phyloP scores from a whole-genome alignment of 2,888 invertebrate genomes.

The Calameuta pallipes region DNA sequence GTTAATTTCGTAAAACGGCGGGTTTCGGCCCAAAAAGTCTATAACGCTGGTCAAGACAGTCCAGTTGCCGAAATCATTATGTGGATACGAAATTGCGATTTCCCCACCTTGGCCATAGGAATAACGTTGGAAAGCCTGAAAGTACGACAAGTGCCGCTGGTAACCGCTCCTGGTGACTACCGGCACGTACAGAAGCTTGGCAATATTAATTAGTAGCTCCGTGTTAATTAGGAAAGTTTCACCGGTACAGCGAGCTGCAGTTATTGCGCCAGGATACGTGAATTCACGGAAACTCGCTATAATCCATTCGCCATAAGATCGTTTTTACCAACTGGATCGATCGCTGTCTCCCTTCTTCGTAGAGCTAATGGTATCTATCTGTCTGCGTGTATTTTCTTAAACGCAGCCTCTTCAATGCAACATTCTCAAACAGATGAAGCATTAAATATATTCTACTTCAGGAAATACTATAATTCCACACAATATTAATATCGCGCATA shows the following conservation, averaged over 20 bases:
- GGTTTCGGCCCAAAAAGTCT: background rate
- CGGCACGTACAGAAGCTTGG: background rate
- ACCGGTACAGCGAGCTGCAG: slow-evolving; percentile 21
- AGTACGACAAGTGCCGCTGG: slow-evolving; percentile 21
- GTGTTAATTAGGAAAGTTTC: slow-evolving; percentile 47
- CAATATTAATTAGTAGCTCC: slow-evolving; percentile 45
- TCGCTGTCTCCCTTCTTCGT: background rate
- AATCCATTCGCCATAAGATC: slow-evolving; percentile 18
- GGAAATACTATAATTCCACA: background rate
- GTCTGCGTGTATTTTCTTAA: slow-evolving; percentile 20
- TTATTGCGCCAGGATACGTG: background rate
- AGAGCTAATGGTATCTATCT: background rate
- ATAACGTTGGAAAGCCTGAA: slow-evolving; percentile 8
- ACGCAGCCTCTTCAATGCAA: background rate
- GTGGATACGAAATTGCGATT: slow-evolving; percentile 13
- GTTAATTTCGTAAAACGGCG: background rate
- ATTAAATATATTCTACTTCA: background rate
- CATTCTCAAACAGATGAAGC: background rate
- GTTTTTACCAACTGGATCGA: background rate
- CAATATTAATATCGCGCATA: background rate
- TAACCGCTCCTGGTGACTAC: slow-evolving; percentile 11
- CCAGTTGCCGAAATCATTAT: slow-evolving; percentile 24
- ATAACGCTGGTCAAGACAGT: slow-evolving; percentile 2
- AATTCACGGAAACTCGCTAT: slow-evolving; percentile 24
- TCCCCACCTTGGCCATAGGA: background rate